These are phyloP conservation scores for Zosterops pallidus DNA, from an alignment of 2,113 vertebrate species.

Conservation along the genomic window DNA sequence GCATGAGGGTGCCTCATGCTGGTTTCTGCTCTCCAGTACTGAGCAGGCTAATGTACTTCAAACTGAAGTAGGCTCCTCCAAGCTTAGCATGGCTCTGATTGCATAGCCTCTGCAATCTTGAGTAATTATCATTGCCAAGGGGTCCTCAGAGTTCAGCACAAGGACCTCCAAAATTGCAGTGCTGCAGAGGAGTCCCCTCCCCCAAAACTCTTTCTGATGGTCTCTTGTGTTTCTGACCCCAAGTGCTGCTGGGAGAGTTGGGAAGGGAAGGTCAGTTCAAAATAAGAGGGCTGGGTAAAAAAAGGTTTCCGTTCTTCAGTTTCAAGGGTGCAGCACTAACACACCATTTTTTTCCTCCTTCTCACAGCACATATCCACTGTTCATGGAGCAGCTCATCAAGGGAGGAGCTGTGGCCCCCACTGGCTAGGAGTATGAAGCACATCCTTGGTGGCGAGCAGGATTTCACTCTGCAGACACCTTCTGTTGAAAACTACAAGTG, in stretches of 20 bases:
- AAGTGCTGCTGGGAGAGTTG: not conserved
- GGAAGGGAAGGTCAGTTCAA: not conserved
- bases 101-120: not conserved
- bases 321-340: not conserved
- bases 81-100: not conserved
- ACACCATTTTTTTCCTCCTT: not conserved
- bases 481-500: not conserved
- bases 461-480: not conserved
- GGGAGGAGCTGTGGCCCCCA: not conserved
- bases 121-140: not conserved
- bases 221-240: not conserved
- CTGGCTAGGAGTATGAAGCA: not conserved
- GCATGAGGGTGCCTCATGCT: not conserved
- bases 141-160: not conserved
- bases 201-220: not conserved
- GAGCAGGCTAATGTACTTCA: not conserved
- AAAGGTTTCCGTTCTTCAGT: not conserved
- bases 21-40: not conserved
- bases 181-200: not conserved
- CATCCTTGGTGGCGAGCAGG: not conserved
- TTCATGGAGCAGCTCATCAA: not conserved
- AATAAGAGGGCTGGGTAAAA: not conserved
- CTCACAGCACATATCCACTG: not conserved
- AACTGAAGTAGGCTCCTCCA: not conserved
- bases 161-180: fast-evolving